Evolutionary conservation across 2,888 invertebrate genomes (phyloP), one percentile per base, ranked within the genome.

Genomic region (Drosophila greeni): DNA sequence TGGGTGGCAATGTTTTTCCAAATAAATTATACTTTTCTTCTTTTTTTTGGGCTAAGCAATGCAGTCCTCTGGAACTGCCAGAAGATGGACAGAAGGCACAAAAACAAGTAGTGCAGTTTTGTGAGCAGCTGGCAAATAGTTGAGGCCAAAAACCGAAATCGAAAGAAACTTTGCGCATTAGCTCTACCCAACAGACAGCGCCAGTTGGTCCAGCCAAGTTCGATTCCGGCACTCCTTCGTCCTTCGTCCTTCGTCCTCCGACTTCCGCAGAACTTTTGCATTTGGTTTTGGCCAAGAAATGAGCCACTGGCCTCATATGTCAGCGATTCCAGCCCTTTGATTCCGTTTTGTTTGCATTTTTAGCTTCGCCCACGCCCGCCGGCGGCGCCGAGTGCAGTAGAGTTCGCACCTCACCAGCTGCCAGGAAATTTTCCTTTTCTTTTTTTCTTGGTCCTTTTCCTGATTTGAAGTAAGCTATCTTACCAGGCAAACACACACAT

Each of bases 131-230:
- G 76, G 80, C 72, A 71, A 82, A 79, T 64, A 52, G 64, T 57
- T 55, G 11, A 9, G 20, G 7, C 12, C 39, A 40, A 14, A 40
- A 7, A 20, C 24, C n/a, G 9, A 40, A 42, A 26, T 48, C 36
- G 48, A 72, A 62, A 73, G 73, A 82, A 81, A 81, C 73, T 84
- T 81, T 81, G 75, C 76, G 73, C 84, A 80, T 84, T 84, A 82
- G 74, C 74, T 66, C 74, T 66, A n/a, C 47, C 58, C 39, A 20
- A 11, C 40, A 47, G 68, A 49, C 71, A 82, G 74, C 80, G 80
- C 80, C 80, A 81, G 58, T 72, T 70, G 72, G 80, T 81, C 84
- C 84, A 69, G 80, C 84, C 80, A 84, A 81, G 70, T 74, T 51
- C 18, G 42, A 34, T 34, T 39, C 18, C 6, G 16, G 3, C 18